A percentile compares a stretch with the other conserved stretches of the same genome.
phyloP scores from a whole-genome alignment of 2,888 invertebrate genomes.

The Quadroppia sp. region DNA sequence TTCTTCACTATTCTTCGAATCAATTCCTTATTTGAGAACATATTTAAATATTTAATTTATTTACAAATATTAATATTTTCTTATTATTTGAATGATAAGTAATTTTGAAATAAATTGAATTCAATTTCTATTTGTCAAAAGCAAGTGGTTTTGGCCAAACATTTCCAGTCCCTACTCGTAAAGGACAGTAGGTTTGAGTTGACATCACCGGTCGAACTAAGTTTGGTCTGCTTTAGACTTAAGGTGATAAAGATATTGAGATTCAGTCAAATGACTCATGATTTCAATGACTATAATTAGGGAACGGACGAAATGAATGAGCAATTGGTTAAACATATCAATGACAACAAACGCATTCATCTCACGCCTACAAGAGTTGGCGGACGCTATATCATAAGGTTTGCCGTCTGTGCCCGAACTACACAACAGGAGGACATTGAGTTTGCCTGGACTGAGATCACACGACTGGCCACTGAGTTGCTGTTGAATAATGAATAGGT shows the following conservation, averaged over 20 bases:
- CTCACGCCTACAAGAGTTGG: slow-evolving; percentile 84
- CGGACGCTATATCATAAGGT: slow-evolving; percentile 67
- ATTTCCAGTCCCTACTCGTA: slow-evolving; percentile 68
- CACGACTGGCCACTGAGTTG: not conserved
- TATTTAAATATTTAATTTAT: too few relatives aligned
- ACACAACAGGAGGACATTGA: slow-evolving; percentile 75
- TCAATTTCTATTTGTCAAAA: too few relatives aligned
- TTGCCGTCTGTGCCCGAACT: slow-evolving; percentile 83
- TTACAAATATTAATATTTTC: too few relatives aligned
- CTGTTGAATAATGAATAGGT: too few relatives aligned
- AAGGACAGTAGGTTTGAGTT: slow-evolving; percentile 74
- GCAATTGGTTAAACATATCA: slow-evolving; percentile 72
- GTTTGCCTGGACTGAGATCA: slow-evolving; percentile 80
- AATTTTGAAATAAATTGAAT: not conserved
- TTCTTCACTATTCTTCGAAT: too few relatives aligned
- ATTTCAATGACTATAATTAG: slow-evolving; percentile 52
- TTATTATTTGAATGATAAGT: not conserved
- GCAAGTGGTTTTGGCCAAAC: slow-evolving; percentile 63
- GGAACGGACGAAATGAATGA: slow-evolving; percentile 78
- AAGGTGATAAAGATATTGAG: slow-evolving; percentile 56
- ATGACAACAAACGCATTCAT: slow-evolving; percentile 72
- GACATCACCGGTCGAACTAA: slow-evolving; percentile 79
- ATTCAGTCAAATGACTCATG: too few relatives aligned
- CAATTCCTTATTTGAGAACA: too few relatives aligned
- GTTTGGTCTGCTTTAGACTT: slow-evolving; percentile 82